These are phyloP conservation scores for Spea hammondii DNA, from an alignment of 2,797 vertebrate species.

Conservation along the genomic window DNA sequence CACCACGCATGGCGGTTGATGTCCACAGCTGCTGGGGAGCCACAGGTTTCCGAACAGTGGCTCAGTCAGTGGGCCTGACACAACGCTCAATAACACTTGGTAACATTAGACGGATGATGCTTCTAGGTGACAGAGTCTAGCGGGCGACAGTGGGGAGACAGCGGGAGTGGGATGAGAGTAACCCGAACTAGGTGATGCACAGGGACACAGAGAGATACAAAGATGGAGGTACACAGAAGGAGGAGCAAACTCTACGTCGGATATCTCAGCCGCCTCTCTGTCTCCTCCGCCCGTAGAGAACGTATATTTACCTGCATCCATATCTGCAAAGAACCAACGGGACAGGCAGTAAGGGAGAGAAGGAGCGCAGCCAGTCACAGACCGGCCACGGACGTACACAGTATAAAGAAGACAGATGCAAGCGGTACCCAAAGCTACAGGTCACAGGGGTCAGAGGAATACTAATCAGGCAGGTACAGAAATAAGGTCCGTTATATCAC, in stretches of 20 bases:
- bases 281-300: conserved; percentile 66
- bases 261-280: conserved; percentile 47
- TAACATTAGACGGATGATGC: conserved; percentile 42
- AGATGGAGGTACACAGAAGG: conserved; percentile 48
- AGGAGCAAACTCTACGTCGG: conserved; percentile 48
- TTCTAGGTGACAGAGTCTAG: conserved; percentile 38
- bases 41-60: background rate
- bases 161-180: conserved; percentile 26
- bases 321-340: conserved; percentile 88
- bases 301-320: conserved; percentile 96
- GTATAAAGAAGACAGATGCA: conserved; percentile 26
- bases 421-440: conserved; percentile 3
- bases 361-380: conserved; percentile 80
- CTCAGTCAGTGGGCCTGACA: background rate
- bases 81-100: conserved; percentile 10
- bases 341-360: conserved; percentile 82
- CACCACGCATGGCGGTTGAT: too few species aligned
- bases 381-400: conserved; percentile 65
- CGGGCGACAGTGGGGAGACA: conserved; percentile 13
- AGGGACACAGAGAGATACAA: conserved; percentile 21
- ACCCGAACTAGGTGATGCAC: conserved; percentile 38
- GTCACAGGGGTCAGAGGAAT: conserved; percentile 9
- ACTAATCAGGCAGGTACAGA: background rate
- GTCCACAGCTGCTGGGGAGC: background rate
- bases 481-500: background rate